Evolutionary conservation across 2,113 vertebrate species (phyloP).

Genomic region (Phalacrocorax pelagicus): DNA sequence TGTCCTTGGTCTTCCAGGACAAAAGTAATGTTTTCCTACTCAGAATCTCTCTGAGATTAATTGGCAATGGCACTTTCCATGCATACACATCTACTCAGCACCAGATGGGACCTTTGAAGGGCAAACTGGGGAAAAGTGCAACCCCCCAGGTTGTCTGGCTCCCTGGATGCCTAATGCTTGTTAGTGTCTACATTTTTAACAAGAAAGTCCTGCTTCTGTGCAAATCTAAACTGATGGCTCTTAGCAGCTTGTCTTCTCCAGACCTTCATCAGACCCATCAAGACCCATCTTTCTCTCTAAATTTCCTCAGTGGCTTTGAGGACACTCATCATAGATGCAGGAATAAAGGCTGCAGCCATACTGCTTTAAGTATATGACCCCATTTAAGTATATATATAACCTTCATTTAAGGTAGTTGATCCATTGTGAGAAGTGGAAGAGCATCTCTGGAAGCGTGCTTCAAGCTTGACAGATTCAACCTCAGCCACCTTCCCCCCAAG

Average conservation of each 20-base stretch:
- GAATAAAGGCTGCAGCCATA: not conserved
- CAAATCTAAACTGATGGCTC: not conserved
- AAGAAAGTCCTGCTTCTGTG: not conserved
- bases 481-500: not conserved
- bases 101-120: not conserved
- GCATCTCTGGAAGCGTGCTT: not conserved
- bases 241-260: not conserved
- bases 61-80: not conserved
- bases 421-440: not conserved
- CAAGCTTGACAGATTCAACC: not conserved
- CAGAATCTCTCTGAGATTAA: not conserved
- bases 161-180: not conserved
- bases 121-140: not conserved
- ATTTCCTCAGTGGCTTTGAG: not conserved
- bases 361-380: not conserved
- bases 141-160: not conserved
- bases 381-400: too few relatives aligned
- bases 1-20: not conserved
- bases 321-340: not conserved
- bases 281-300: not conserved
- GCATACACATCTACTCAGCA: not conserved
- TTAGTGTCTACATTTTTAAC: not conserved
- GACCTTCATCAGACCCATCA: not conserved
- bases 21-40: not conserved
- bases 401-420: not conserved